phyloP scores from a whole-genome alignment of 2,113 vertebrate genomes.

The Oriolus oriolus region DNA sequence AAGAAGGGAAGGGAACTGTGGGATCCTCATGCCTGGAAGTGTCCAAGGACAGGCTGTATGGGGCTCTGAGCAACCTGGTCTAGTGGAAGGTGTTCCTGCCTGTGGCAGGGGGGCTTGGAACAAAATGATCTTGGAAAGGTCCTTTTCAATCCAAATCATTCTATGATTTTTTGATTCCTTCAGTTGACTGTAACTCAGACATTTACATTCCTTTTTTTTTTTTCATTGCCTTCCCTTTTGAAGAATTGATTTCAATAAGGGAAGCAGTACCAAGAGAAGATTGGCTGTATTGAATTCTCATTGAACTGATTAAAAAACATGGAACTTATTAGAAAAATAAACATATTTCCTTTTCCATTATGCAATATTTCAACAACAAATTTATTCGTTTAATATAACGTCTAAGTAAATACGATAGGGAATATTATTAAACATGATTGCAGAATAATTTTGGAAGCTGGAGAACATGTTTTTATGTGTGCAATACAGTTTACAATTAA shows the following conservation, averaged over 20 bases:
- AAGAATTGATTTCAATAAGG: constrained; percentile 65
- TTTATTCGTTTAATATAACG: constrained; percentile 55
- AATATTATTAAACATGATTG: constrained; percentile 44
- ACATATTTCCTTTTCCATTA: constrained; percentile 37
- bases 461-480: neutral
- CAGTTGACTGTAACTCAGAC: constrained; percentile 21
- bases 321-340: constrained; percentile 57
- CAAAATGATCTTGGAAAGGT: neutral
- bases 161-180: neutral
- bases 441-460: neutral
- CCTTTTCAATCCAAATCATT: neutral
- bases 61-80: neutral
- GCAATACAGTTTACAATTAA: neutral
- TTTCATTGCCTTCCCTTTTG: constrained; percentile 24
- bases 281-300: constrained; percentile 63
- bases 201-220: neutral
- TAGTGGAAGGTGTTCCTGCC: neutral
- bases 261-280: constrained; percentile 45
- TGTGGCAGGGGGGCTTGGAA: neutral
- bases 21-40: neutral
- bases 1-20: neutral
- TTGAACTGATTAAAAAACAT: constrained; percentile 54
- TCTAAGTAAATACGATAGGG: constrained; percentile 12
- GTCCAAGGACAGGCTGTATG: neutral
- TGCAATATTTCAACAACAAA: constrained; percentile 25